Conservation (phyloP, 2,113 vertebrate genomes). For the Spea bombifrons region DNA sequence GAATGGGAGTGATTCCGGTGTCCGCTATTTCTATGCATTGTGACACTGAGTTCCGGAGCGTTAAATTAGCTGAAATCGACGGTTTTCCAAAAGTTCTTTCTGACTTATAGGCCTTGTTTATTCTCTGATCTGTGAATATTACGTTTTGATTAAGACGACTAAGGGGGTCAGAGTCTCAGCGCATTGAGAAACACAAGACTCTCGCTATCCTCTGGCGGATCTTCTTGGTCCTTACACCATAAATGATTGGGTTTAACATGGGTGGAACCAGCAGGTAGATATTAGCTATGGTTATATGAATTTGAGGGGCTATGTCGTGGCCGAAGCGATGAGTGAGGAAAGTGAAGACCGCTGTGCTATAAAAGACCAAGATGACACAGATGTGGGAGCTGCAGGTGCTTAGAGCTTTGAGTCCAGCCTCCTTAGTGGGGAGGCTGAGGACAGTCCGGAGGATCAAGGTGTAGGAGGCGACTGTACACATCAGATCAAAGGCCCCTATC, state of each 20-base stretch:
- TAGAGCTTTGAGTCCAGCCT: conserved; percentile 54
- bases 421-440: conserved; percentile 40
- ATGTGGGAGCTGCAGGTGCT: conserved; percentile 58
- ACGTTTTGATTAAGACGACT: too few relatives aligned
- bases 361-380: conserved; percentile 52
- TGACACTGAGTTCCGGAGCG: too few relatives aligned
- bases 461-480: conserved; percentile 55
- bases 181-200: not conserved
- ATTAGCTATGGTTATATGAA: conserved; percentile 54
- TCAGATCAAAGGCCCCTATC: conserved; percentile 53
- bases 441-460: conserved; percentile 53
- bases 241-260: conserved; percentile 57
- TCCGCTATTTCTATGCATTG: too few relatives aligned
- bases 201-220: conserved; percentile 50
- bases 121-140: too few relatives aligned
- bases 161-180: not conserved
- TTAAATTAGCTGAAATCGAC: too few relatives aligned
- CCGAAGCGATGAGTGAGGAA: conserved; percentile 49
- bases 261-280: conserved; percentile 57
- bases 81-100: too few relatives aligned
- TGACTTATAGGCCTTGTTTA: too few relatives aligned
- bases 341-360: conserved; percentile 42
- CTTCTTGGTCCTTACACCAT: conserved; percentile 59
- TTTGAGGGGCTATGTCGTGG: conserved; percentile 46
- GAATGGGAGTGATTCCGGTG: too few relatives aligned